Evolutionary conservation across 2,113 vertebrate species (phyloP).

Genomic region (Stigmatopora argus): DNA sequence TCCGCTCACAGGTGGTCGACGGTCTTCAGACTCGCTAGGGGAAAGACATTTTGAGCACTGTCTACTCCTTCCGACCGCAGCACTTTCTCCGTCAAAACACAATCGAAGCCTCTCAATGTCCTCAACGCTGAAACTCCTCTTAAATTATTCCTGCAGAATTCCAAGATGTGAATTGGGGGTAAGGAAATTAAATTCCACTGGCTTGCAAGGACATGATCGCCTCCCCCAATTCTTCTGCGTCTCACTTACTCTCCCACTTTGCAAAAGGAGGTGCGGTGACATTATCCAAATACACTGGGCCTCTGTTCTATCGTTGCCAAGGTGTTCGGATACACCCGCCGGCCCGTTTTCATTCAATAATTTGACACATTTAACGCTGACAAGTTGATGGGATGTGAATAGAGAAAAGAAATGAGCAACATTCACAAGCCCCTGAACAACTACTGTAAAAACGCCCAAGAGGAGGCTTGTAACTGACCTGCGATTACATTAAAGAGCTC

Average conservation of each 20-base stretch:
- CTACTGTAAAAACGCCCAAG: slow-evolving; percentile 24
- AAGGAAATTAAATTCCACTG: slow-evolving; percentile 55
- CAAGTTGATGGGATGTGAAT: slow-evolving; percentile 31
- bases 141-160: slow-evolving; percentile 27
- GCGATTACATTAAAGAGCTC: slow-evolving; percentile 19
- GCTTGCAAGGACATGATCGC: slow-evolving; percentile 62
- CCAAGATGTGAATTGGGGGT: slow-evolving; percentile 28
- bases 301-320: slow-evolving; percentile 16
- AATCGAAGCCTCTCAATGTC: slow-evolving; percentile 16
- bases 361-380: slow-evolving; percentile 18
- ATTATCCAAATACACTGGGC: slow-evolving; percentile 19
- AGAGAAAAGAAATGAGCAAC: slow-evolving; percentile 34
- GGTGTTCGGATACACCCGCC: slow-evolving; percentile 13
- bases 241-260: slow-evolving; percentile 25
- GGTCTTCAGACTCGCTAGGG: slow-evolving; percentile 18
- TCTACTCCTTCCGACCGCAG: background rate
- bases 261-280: slow-evolving; percentile 26
- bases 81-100: slow-evolving; percentile 11
- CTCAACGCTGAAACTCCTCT: slow-evolving; percentile 7
- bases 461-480: slow-evolving; percentile 20
- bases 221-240: slow-evolving; percentile 13
- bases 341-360: slow-evolving; percentile 15
- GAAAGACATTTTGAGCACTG: slow-evolving; percentile 17
- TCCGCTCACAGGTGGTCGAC: slow-evolving; percentile 28
- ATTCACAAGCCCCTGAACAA: slow-evolving; percentile 23